phyloP scores from a whole-genome alignment of 2,113 vertebrate genomes.

The Galemys pyrenaicus region DNA sequence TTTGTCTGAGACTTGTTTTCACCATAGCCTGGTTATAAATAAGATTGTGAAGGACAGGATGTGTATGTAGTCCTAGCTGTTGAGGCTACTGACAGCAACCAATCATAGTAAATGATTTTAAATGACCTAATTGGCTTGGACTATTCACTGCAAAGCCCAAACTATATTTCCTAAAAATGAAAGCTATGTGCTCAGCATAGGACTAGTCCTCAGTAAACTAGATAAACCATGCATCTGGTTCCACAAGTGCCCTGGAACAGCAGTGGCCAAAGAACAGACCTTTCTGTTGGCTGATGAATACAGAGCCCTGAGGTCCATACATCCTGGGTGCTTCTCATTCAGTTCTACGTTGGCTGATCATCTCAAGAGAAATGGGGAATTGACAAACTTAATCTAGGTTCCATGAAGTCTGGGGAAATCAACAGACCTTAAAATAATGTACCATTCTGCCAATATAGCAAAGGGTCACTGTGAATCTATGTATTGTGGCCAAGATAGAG shows the following conservation, averaged over 20 bases:
- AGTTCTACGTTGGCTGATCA: neutral
- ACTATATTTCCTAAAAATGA: neutral
- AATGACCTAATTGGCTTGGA: neutral
- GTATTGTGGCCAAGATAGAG: slow-evolving; percentile 27
- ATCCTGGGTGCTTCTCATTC: neutral
- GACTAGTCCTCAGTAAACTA: neutral
- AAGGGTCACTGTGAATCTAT: neutral
- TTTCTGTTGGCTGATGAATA: neutral
- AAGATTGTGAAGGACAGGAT: neutral
- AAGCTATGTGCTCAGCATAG: neutral
- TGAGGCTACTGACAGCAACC: neutral
- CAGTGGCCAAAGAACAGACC: neutral
- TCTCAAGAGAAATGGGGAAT: slow-evolving; percentile 25
- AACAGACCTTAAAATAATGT: slow-evolving; percentile 76
- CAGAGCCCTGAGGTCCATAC: neutral
- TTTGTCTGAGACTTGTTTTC: neutral
- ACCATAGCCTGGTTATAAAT: neutral
- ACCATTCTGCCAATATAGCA: slow-evolving; percentile 45
- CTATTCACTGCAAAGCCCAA: neutral
- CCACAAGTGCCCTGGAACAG: neutral
- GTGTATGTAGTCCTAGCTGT: fast-evolving
- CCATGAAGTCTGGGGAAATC: slow-evolving; percentile 71
- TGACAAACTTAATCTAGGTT: slow-evolving; percentile 58
- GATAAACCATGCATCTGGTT: neutral
- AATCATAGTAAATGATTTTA: neutral